Evolutionary conservation across 2,888 invertebrate genomes (phyloP).

Genomic region (Lordiphosa andalusiaca): DNA sequence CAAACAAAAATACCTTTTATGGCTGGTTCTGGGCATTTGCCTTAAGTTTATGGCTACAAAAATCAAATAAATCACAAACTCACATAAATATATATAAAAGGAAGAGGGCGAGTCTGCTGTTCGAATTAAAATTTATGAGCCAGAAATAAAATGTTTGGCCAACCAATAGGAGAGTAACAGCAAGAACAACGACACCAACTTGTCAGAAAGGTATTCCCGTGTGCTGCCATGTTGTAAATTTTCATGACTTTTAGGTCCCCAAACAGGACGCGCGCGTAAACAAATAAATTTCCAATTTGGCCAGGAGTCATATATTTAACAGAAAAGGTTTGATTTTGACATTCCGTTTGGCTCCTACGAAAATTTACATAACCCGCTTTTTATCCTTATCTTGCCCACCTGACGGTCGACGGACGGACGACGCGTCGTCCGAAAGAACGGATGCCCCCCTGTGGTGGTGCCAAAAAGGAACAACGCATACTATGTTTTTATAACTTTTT

Average conservation of each 20-base stretch:
- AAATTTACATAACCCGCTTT: slow-evolving; percentile 68
- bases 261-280: slow-evolving; percentile 64
- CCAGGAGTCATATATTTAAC: slow-evolving; percentile 68
- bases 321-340: slow-evolving; percentile 65
- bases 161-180: slow-evolving; percentile 52
- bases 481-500: slow-evolving; percentile 66
- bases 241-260: slow-evolving; percentile 72
- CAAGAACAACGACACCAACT: slow-evolving; percentile 32
- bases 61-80: slow-evolving; percentile 74
- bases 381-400: slow-evolving; percentile 69
- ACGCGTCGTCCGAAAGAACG: background rate
- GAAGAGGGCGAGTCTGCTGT: slow-evolving; percentile 50
- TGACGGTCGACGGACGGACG: slow-evolving; percentile 36
- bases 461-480: slow-evolving; percentile 48
- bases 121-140: slow-evolving; percentile 77
- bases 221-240: slow-evolving; percentile 69
- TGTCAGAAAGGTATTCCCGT: slow-evolving; percentile 41
- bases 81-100: slow-evolving; percentile 63
- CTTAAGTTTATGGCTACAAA: slow-evolving; percentile 66
- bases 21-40: slow-evolving; percentile 18
- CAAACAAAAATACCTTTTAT: slow-evolving; percentile 52
- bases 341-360: slow-evolving; percentile 55
- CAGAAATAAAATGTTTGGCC: slow-evolving; percentile 48
- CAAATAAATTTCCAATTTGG: slow-evolving; percentile 75
- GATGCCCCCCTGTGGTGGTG: slow-evolving; percentile 59